Conservation (phyloP, 2,113 vertebrate species). For the Phylloscopus trochilus region DNA sequence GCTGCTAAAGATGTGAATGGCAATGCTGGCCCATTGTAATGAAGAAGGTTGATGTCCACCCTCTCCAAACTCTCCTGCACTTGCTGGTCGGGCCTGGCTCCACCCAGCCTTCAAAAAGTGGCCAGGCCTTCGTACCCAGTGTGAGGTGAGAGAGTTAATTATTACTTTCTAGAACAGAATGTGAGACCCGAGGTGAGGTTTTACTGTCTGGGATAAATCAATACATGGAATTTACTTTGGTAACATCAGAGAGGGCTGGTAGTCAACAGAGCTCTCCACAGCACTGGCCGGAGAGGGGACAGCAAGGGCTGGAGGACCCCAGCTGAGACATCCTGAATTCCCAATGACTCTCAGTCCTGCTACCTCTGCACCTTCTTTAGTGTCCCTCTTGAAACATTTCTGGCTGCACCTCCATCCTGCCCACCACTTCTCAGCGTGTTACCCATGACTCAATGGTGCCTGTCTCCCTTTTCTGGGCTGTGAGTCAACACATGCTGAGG, state of each 20-base stretch:
- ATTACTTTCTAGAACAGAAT: neutral
- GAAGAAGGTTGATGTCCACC: neutral
- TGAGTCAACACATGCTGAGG: neutral
- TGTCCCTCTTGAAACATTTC: neutral
- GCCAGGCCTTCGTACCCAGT: neutral
- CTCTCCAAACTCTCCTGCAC: neutral
- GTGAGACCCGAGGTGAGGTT: neutral
- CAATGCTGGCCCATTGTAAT: accelerated
- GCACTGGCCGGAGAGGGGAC: neutral
- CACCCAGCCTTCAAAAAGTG: neutral
- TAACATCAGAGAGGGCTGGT: neutral
- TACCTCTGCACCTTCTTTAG: neutral
- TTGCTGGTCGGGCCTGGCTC: neutral
- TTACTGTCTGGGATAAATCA: neutral
- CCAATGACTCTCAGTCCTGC: neutral
- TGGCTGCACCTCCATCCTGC: neutral
- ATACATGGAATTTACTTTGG: neutral
- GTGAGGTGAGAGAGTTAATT: neutral
- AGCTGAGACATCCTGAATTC: neutral
- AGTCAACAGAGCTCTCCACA: neutral
- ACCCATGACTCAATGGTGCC: too few species aligned
- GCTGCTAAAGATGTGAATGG: neutral
- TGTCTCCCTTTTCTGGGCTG: neutral
- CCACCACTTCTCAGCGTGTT: accelerated
- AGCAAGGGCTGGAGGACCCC: neutral